phyloP scores from a whole-genome alignment of 2,113 vertebrate genomes.

The Mola mola region DNA sequence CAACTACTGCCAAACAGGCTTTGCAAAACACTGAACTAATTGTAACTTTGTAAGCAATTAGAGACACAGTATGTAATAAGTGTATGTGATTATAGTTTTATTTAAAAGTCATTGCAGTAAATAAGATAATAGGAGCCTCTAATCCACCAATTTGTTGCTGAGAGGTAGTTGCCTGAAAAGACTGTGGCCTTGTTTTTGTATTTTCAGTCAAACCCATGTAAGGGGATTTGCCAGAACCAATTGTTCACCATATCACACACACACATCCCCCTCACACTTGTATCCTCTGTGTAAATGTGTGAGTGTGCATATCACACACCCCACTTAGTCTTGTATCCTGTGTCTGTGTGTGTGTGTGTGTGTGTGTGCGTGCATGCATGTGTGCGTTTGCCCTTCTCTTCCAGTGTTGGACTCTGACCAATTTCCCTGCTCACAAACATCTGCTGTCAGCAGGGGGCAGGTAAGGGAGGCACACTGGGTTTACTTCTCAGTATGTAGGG shows the following conservation, averaged over 20 bases:
- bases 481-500: too few relatives aligned
- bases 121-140: too few relatives aligned
- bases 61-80: too few relatives aligned
- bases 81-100: too few relatives aligned
- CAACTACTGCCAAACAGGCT: too few relatives aligned
- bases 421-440: constrained; percentile 33
- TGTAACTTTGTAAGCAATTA: too few relatives aligned
- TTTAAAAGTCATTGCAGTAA: too few relatives aligned
- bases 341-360: constrained; percentile 33
- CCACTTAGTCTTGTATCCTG: constrained; percentile 50
- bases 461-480: constrained; percentile 6
- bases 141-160: too few relatives aligned
- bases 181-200: not conserved
- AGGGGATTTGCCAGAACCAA: constrained; percentile 32
- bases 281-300: not conserved
- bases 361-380: not conserved
- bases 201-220: too few relatives aligned
- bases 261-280: too few relatives aligned
- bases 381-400: constrained; percentile 25
- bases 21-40: not conserved
- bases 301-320: too few relatives aligned
- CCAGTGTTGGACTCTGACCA: constrained; percentile 36
- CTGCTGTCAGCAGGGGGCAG: constrained; percentile 43
- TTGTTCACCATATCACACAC: constrained; percentile 66
- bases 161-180: not conserved